Evolutionary conservation across 2,797 vertebrate genomes (phyloP).

Genomic region (Hipposideros larvatus): DNA sequence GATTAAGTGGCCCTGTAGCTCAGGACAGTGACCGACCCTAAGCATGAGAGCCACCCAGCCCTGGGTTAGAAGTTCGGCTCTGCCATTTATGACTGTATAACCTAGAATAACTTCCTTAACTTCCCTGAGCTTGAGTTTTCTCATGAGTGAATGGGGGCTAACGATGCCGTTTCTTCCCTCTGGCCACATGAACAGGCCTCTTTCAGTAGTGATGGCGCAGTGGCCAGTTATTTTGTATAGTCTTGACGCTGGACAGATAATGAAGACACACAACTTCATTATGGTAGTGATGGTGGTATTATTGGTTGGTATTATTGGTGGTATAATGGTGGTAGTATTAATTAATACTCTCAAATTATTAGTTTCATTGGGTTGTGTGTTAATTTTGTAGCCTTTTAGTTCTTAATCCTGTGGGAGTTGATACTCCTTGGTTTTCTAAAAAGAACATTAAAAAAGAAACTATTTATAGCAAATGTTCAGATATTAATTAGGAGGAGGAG

Average conservation of each 20-base stretch:
- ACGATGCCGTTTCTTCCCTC: neutral
- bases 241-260: neutral
- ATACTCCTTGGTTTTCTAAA: constrained; percentile 24
- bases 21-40: neutral
- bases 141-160: neutral
- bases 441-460: neutral
- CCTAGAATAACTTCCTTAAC: neutral
- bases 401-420: neutral
- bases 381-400: constrained; percentile 31
- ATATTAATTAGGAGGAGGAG: constrained; percentile 45
- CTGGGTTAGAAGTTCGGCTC: neutral
- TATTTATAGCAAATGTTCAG: constrained; percentile 1
- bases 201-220: neutral
- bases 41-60: neutral
- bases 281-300: too few relatives aligned
- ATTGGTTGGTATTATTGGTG: too few relatives aligned
- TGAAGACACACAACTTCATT: neutral
- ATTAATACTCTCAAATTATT: neutral
- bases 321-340: neutral
- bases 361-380: neutral
- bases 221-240: neutral
- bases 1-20: neutral
- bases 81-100: neutral
- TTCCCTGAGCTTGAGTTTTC: neutral
- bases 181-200: neutral